Base-by-base conservation (phyloP, 2,113 vertebrate species). In the Halcyon senegalensis region DNA sequence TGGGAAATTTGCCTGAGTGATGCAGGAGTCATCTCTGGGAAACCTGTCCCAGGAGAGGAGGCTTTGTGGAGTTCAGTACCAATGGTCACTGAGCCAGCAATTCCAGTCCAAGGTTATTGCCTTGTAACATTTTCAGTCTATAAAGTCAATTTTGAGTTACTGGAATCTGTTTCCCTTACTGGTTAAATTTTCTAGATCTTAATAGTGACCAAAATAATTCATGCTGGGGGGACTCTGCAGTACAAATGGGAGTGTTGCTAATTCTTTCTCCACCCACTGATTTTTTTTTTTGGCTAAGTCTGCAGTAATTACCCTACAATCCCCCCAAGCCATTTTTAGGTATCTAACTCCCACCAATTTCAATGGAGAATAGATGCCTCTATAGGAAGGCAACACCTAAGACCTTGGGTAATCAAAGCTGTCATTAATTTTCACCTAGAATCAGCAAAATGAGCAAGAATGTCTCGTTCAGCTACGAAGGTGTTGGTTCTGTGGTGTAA, bases 91-190 rank as follows among this genome's bases (percentile, higher is more conserved):
- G 13, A 58, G 62, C 5, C 85, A 87, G 37, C 67, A 25, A 9
- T 7, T 33, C 43, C 66, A 8, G 1, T 4, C 0, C 0, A 9
- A 63, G 15, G 8, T 17, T 8, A 16, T 2, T 23, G 9, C 43
- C 25, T 23, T 20, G 9, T 10, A 13, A 15, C 0, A 2, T 33
- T 55, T 73, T 21, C 25, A 50, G 58, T 3, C 63, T 92, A 39
- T n/a, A 74, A 30, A 64, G 15, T 35, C 50, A 43, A 0, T 14
- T 50, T 41, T 4, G 27, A n/a, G 35, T 27, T 62, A 5, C 0
- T 68, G 43, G 17, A 23, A 16, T 11, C 3, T 46, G 30, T 53
- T 35, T 23, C 24, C 14, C 4, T 41, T 56, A 3, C 13, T n/a
- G 24, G 14, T 28, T 27, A 60, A 59, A 89, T 24, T 6, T 11